Evolutionary conservation across 2,888 invertebrate species (phyloP), one percentile per base, ranked within the genome.

Genomic region (Rhaphigaster nebulosa): DNA sequence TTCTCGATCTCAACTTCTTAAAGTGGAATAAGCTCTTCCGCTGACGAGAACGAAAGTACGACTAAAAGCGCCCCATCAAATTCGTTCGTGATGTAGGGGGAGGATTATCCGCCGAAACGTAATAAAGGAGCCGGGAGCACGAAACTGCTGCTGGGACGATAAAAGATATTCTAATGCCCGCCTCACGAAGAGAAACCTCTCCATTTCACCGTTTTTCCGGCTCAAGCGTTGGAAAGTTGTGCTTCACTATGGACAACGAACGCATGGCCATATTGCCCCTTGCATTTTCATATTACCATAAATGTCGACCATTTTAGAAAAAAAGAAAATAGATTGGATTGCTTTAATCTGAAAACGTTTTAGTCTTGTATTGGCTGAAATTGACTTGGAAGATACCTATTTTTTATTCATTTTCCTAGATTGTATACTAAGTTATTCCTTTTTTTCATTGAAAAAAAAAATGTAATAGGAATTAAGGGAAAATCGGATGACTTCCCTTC

Each of bases 181-280:
- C 26, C 41, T 84, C 84, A 45, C 84, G 84, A 84, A 84, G 84
- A 84, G 84, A 84, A 84, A 84, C 84, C 45, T 45, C 45, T n/a
- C 45, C 26, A 45, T 84, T 84, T 84, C 84, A 84, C 84, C 45
- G 45, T 50, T 84, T 84, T 84, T 84, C 45, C 84, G 18, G 45
- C 26, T 45, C 84, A n/a, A 45, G 84, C 15, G 45, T 38, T 76
- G 70, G 70, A 76, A 76, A 76, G 70, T 34, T 76, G 70, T 34
- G 38, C 70, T 29, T 65, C 70, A 38, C 29, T 38, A 3, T 76
- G 34, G 34, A 5, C 2, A 3, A 5, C 23, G 65, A 65, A 65
- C 15, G 29, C 23, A 23, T 76, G 38, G 20, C 38, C 8, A 20
- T 76, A 38, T 18, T 70, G 34, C 26, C 1, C 15, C 70, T 34